A percentile compares a stretch with the other conserved stretches of the same genome.
Conservation (phyloP, 2,797 vertebrate genomes). For the Gila robusta region DNA sequence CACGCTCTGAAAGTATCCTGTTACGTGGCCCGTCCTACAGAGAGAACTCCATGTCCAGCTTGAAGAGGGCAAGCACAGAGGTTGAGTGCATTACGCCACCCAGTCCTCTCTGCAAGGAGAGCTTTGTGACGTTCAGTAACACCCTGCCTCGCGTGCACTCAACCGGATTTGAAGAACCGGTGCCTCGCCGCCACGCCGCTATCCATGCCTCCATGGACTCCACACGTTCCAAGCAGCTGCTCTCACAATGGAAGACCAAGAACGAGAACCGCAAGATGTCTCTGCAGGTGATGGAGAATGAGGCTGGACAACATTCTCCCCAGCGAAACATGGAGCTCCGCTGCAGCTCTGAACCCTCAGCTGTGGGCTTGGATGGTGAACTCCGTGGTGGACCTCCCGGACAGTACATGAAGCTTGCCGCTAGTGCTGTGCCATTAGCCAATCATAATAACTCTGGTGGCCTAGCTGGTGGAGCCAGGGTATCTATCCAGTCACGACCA, state of each 20-base stretch:
- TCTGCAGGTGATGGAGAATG: constrained; percentile 89
- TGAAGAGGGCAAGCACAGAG: constrained; percentile 88
- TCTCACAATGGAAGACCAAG: constrained; percentile 98
- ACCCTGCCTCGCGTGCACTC: constrained; percentile 95
- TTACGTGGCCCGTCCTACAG: constrained; percentile 80
- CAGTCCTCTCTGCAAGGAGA: constrained; percentile 90
- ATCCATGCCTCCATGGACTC: constrained; percentile 97
- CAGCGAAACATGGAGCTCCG: constrained; percentile 90
- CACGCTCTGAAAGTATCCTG: constrained; percentile 86
- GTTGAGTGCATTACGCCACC: constrained; percentile 89
- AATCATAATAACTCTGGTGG: constrained; percentile 83
- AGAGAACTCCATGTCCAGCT: constrained; percentile 81
- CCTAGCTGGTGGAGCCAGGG: constrained; percentile 88
- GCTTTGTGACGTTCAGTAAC: constrained; percentile 94
- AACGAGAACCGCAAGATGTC: constrained; percentile 91
- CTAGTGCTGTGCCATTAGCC: constrained; percentile 76
- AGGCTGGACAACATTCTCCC: constrained; percentile 81
- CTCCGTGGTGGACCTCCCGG: constrained; percentile 70
- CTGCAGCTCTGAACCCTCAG: constrained; percentile 87
- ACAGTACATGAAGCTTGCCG: constrained; percentile 61
- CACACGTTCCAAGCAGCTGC: constrained; percentile 93
- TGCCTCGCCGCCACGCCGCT: constrained; percentile 88
- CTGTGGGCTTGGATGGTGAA: constrained; percentile 88
- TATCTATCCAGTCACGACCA: constrained; percentile 93
- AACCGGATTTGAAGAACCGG: constrained; percentile 87